Conservation (phyloP, 2,888 invertebrate species). For the Dorcus hopei region DNA sequence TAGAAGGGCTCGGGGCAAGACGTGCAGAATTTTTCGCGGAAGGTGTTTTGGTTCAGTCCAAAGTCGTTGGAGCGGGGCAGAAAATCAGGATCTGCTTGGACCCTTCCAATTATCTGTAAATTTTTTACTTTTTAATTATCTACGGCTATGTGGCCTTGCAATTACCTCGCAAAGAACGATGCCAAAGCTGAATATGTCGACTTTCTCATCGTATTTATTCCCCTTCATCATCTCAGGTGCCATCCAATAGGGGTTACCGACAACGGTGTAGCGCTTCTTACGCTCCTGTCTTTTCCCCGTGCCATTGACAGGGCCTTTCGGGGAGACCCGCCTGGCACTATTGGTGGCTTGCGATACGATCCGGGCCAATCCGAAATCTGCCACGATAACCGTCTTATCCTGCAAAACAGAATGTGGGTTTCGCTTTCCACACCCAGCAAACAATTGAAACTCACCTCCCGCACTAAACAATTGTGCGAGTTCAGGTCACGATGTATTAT, state of each 20-base stretch:
- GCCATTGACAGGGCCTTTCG: slow-evolving; percentile 32
- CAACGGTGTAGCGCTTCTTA: slow-evolving; percentile 89
- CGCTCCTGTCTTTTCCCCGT: slow-evolving; percentile 58
- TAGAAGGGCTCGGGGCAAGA: slow-evolving; percentile 85
- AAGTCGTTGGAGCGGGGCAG: slow-evolving; percentile 89
- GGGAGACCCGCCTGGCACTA: slow-evolving; percentile 42
- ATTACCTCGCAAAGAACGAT: slow-evolving; percentile 89
- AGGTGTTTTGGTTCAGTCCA: slow-evolving; percentile 82
- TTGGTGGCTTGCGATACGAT: slow-evolving; percentile 61
- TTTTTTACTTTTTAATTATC: background rate
- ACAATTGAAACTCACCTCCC: slow-evolving; percentile 58
- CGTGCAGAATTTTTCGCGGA: slow-evolving; percentile 80
- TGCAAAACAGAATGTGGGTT: slow-evolving; percentile 37
- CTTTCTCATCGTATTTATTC: slow-evolving; percentile 92
- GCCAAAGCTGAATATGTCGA: slow-evolving; percentile 94
- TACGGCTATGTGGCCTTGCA: background rate
- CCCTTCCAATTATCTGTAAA: slow-evolving; percentile 83
- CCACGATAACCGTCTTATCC: slow-evolving; percentile 90
- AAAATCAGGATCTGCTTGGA: slow-evolving; percentile 92
- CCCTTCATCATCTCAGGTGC: slow-evolving; percentile 99
- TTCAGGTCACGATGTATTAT: slow-evolving; percentile 94
- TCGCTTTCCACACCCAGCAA: no score
- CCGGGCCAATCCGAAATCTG: slow-evolving; percentile 91
- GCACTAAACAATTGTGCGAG: slow-evolving; percentile 90
- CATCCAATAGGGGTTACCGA: slow-evolving; percentile 98